A percentile compares a stretch with the other conserved stretches of the same genome.
These are phyloP conservation scores for Hirundichthys speculiger DNA, from an alignment of 2,113 vertebrate genomes.

Conservation along the genomic window DNA sequence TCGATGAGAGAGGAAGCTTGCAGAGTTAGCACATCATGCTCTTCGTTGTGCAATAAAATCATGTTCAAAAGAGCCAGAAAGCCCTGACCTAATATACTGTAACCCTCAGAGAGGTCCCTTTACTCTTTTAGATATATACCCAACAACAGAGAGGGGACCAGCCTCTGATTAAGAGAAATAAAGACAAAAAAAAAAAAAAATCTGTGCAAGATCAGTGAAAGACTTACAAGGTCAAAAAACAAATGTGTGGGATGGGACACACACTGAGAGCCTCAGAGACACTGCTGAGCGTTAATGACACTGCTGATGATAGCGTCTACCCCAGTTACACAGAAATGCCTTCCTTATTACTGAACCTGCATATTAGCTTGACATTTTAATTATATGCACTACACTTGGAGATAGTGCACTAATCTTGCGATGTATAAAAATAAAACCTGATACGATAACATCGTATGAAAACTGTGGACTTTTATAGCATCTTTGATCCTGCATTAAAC, in stretches of 20 bases:
- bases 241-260: slow-evolving; percentile 27
- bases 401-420: too few relatives aligned
- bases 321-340: neutral
- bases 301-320: neutral
- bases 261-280: slow-evolving; percentile 9
- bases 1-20: neutral
- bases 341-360: neutral
- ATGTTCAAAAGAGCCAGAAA: slow-evolving; percentile 21
- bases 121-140: slow-evolving; percentile 48
- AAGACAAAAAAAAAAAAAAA: slow-evolving; percentile 18
- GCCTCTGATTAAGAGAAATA: slow-evolving; percentile 60
- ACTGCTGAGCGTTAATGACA: slow-evolving; percentile 16
- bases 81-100: slow-evolving; percentile 8
- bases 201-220: slow-evolving; percentile 26
- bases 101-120: slow-evolving; percentile 21
- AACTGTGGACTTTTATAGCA: too few relatives aligned
- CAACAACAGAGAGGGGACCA: slow-evolving; percentile 23
- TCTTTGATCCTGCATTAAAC: too few relatives aligned
- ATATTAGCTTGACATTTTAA: neutral
- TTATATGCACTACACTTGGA: too few relatives aligned
- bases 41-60: slow-evolving; percentile 5
- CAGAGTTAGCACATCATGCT: neutral
- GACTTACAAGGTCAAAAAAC: slow-evolving; percentile 52
- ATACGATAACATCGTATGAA: too few relatives aligned
- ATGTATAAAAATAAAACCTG: too few relatives aligned